Evolutionary conservation across 2,888 invertebrate species (phyloP).

Genomic region (Neuroscelio doddi): DNA sequence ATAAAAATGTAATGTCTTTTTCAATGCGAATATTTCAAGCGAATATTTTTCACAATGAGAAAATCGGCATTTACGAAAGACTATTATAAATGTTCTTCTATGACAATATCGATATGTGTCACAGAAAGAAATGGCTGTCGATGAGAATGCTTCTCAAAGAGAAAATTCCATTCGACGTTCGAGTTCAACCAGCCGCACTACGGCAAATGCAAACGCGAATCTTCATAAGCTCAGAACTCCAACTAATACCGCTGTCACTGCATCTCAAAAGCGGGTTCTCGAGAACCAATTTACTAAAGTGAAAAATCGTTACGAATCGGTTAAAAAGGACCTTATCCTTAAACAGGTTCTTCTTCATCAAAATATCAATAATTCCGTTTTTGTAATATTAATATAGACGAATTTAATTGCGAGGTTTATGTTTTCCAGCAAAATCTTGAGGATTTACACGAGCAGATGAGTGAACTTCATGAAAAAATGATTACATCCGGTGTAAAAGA

Average conservation of each 20-base stretch:
- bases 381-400: no score
- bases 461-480: slow-evolving; percentile 60
- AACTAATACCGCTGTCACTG: slow-evolving; percentile 9
- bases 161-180: slow-evolving; percentile 19
- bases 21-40: no score
- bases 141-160: slow-evolving; percentile 10
- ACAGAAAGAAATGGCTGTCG: slow-evolving; percentile 17
- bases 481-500: slow-evolving; percentile 58
- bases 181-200: slow-evolving; percentile 12
- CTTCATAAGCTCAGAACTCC: not conserved
- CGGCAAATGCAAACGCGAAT: not conserved
- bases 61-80: no score
- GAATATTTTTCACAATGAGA: no score
- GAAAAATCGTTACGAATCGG: slow-evolving; percentile 51
- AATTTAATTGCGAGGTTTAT: no score
- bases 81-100: no score
- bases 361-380: slow-evolving; percentile 1
- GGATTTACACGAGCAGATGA: slow-evolving; percentile 53
- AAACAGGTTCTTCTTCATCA: slow-evolving; percentile 53
- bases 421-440: slow-evolving; percentile 25
- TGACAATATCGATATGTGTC: slow-evolving; percentile 28
- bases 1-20: no score
- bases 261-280: slow-evolving; percentile 48
- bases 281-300: slow-evolving; percentile 57
- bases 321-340: slow-evolving; percentile 53